Conservation (phyloP, 2,797 vertebrate genomes). For the Hoplostethus mediterraneus region DNA sequence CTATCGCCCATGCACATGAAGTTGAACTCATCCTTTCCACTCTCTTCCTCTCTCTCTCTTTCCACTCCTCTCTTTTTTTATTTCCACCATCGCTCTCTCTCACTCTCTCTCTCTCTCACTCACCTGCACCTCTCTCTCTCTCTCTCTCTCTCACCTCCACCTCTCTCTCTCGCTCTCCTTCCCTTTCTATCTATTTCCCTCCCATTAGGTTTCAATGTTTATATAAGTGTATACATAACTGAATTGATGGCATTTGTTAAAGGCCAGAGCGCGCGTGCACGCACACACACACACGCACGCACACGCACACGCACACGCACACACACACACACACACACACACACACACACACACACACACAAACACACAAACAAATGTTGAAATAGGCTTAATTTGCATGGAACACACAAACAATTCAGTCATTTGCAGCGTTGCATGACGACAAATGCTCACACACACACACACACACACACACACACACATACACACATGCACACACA, state of each 20-base stretch:
- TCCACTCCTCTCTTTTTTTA: background rate
- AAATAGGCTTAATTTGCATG: slow-evolving; percentile 35
- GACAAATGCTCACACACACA: slow-evolving; percentile 42
- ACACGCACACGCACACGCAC: slow-evolving; percentile 8
- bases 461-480: slow-evolving; percentile 39
- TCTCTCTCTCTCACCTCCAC: background rate
- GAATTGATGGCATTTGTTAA: too few species aligned
- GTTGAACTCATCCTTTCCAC: slow-evolving; percentile 36
- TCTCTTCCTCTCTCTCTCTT: slow-evolving; percentile 3
- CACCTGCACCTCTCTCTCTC: background rate
- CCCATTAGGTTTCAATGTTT: slow-evolving; percentile 33
- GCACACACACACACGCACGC: background rate
- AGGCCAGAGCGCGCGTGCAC: background rate
- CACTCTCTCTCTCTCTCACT: background rate
- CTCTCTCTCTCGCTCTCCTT: background rate
- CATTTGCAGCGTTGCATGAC: background rate
- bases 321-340: slow-evolving; percentile 2
- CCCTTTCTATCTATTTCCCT: background rate
- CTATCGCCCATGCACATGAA: slow-evolving; percentile 51
- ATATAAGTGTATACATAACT: slow-evolving; percentile 7
- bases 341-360: slow-evolving; percentile 8
- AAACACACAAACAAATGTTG: slow-evolving; percentile 27
- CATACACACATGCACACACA: slow-evolving; percentile 38
- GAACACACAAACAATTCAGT: background rate
- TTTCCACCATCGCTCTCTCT: background rate